These are phyloP conservation scores for Brachirus orientalis DNA, from an alignment of 2,113 vertebrate species.

Conservation along the genomic window DNA sequence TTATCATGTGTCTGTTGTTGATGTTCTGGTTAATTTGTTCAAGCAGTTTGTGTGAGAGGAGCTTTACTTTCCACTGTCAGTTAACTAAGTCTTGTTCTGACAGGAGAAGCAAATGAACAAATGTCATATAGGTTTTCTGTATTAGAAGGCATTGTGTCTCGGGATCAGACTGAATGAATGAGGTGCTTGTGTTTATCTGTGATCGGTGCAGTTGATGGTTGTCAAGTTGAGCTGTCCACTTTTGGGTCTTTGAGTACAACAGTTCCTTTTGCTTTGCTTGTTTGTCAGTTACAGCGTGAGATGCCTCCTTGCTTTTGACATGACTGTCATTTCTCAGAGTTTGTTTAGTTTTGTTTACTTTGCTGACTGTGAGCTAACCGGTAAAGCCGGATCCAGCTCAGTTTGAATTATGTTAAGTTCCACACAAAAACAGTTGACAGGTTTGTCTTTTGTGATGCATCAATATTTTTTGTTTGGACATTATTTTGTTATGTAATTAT, in stretches of 20 bases:
- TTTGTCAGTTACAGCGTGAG: constrained; percentile 13
- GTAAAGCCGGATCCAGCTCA: constrained; percentile 53
- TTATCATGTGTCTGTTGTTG: constrained; percentile 64
- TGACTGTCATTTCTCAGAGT: constrained; percentile 18
- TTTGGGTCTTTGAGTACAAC: constrained; percentile 5
- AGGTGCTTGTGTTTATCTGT: constrained; percentile 16
- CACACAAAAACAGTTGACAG: constrained; percentile 27
- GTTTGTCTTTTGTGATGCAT: constrained; percentile 25
- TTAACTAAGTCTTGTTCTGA: constrained; percentile 23
- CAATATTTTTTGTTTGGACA: constrained; percentile 5
- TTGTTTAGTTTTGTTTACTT: constrained; percentile 69
- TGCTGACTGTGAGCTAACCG: constrained; percentile 63
- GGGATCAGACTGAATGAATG: constrained; percentile 2
- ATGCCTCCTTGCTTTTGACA: not conserved
- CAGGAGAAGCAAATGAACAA: constrained; percentile 3
- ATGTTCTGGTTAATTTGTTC: constrained; percentile 70
- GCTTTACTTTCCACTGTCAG: constrained; percentile 24
- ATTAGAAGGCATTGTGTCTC: constrained; percentile 17
- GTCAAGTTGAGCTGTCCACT: constrained; percentile 5
- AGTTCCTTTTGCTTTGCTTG: constrained; percentile 11
- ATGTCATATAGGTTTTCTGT: constrained; percentile 22
- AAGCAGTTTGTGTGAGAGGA: constrained; percentile 46
- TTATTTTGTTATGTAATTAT: not conserved
- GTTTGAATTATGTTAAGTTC: constrained; percentile 52
- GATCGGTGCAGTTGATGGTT: constrained; percentile 12